A percentile compares a stretch with the other conserved stretches of the same genome.
phyloP scores from a whole-genome alignment of 2,113 vertebrate genomes.

The Epinephelus lanceolatus region DNA sequence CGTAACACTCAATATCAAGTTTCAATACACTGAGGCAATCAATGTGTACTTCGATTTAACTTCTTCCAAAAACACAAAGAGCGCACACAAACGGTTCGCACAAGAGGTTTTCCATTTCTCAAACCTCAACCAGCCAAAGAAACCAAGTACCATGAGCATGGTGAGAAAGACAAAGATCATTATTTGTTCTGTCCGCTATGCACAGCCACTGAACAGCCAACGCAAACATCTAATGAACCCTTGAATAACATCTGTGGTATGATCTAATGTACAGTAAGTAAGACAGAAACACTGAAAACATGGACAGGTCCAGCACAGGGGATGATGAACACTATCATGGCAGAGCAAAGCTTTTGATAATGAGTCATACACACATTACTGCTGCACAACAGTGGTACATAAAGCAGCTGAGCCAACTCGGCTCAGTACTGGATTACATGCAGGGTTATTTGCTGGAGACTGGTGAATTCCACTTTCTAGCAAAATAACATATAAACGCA shows the following conservation, averaged over 20 bases:
- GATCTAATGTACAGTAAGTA: slow-evolving; percentile 46
- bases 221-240: slow-evolving; percentile 55
- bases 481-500: slow-evolving; percentile 34
- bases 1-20: slow-evolving; percentile 19
- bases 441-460: slow-evolving; percentile 51
- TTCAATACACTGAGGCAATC: background rate
- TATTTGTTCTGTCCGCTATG: slow-evolving; percentile 58
- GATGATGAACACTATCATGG: slow-evolving; percentile 38
- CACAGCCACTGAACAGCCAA: slow-evolving; percentile 50
- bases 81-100: background rate
- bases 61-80: slow-evolving; percentile 1
- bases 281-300: slow-evolving; percentile 38
- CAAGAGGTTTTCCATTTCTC: slow-evolving; percentile 34
- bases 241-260: slow-evolving; percentile 60
- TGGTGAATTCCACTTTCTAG: slow-evolving; percentile 39
- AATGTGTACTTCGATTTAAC: slow-evolving; percentile 14
- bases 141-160: slow-evolving; percentile 35
- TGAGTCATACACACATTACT: background rate
- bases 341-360: slow-evolving; percentile 19
- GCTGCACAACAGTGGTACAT: slow-evolving; percentile 4
- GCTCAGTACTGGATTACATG: slow-evolving; percentile 30
- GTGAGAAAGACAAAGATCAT: slow-evolving; percentile 61
- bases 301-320: slow-evolving; percentile 22
- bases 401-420: slow-evolving; percentile 37
- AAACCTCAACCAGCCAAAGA: slow-evolving; percentile 42